Evolutionary conservation across 2,797 vertebrate genomes (phyloP), one percentile per base, ranked within the genome.

Genomic region (Leptoclinus maculatus): DNA sequence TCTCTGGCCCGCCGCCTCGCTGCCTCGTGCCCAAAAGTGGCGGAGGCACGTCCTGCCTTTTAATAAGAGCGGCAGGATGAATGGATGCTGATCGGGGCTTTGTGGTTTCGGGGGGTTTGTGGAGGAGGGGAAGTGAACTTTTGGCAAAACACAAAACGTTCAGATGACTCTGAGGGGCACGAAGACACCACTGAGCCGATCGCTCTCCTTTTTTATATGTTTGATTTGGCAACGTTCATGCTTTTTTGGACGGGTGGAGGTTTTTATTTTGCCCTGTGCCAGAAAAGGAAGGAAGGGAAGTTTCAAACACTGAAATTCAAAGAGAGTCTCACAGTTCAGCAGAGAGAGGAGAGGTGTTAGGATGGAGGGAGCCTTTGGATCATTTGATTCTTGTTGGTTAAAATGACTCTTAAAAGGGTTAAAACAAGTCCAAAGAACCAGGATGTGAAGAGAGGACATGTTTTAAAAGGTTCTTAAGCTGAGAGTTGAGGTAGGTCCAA

Each of bases 31-130:
- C 89, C 36, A 34, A 3, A 4, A 66, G 58, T 12, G 19, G 66
- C 65, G 10, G 58, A 68, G 73, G 36, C 57, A 57, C 38, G 51
- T 83, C 88, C 86, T 75, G 87, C 71, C 85, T 82, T 90, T 88
- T 89, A 89, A 91, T 92, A 88, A 88, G 57, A 32, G 71, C 49
- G n/a, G 66, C 51, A n/a, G 72, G 79, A 79, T 74, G 83, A 80
- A 80, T 47, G 21, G 71, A 59, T 25, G 70, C 49, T 32, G 75
- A 66, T 41, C 60, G 6, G 57, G 67, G 69, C 39, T 17, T 79
- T 23, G 83, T 69, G 47, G 21, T 63, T 25, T 9, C 0, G 29
- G 43, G 59, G 13, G 0, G 47, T 34, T 34, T 34, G 32, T 7
- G 32, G 29, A 25, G 4, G 47, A 83, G 65, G 17, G 29, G 87